A percentile compares a stretch with the other conserved stretches of the same genome.
Conservation (phyloP, 2,797 vertebrate species). For the Acrossocheilus fasciatus region DNA sequence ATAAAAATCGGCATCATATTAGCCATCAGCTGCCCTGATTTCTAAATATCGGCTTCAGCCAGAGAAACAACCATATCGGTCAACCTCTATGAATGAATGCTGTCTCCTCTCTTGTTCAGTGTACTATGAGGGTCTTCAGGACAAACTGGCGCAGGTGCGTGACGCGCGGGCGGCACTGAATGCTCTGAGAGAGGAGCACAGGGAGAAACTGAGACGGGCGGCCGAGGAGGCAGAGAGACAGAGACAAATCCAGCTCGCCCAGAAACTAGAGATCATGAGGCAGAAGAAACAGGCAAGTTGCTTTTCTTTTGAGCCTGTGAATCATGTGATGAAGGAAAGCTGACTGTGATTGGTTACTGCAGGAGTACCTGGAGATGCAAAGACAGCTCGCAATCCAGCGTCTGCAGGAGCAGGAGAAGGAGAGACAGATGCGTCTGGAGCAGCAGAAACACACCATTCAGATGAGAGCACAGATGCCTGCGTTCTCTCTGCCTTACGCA, state of each 20-base stretch:
- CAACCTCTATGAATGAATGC: background rate
- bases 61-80: no score
- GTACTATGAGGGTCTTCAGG: conserved; percentile 97
- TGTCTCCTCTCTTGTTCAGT: conserved; percentile 74
- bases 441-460: conserved; percentile 99
- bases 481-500: conserved; percentile 94
- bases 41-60: no score
- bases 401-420: conserved; percentile 98
- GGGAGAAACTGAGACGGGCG: conserved; percentile 91
- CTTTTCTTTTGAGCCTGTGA: background rate
- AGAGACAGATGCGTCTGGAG: conserved; percentile 95
- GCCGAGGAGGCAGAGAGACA: conserved; percentile 96
- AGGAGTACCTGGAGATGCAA: conserved; percentile 99
- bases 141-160: conserved; percentile 96
- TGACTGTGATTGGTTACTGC: conserved; percentile 11
- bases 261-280: conserved; percentile 98
- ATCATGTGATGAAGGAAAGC: background rate
- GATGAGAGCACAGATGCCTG: conserved; percentile 99
- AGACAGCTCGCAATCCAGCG: conserved; percentile 96
- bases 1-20: no score
- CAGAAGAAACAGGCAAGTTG: conserved; percentile 95
- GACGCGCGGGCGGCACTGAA: conserved; percentile 94
- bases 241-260: conserved; percentile 96
- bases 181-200: conserved; percentile 92
- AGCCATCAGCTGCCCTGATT: no score